Base-by-base conservation (phyloP, 2,797 vertebrate species). In the Rhinichthys osculus region DNA sequence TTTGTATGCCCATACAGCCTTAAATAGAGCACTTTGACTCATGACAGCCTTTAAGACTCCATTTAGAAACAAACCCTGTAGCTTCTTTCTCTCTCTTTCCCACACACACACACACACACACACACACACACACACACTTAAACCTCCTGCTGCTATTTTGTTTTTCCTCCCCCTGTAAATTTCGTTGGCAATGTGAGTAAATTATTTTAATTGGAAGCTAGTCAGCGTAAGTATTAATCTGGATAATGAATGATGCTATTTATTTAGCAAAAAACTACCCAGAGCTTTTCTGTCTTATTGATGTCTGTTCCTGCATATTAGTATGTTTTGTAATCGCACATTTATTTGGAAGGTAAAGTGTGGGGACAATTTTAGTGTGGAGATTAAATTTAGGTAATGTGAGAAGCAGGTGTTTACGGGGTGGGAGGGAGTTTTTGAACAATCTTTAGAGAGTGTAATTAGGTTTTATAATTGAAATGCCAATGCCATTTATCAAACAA, bases 21-120 rank as follows among this genome's bases (percentile, higher is more conserved):
- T 93, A 94, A 94, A 95, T 94, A 95, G 93, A 95, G 93, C 93
- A 94, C 93, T 95, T 93, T 94, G 94, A 95, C 93, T 95, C 93
- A 93, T 94, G 92, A 89, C 90, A 84, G 76, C 85, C 86, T 82
- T 57, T 87, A 89, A 92, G 92, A 94, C 91, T 92, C 91, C 92
- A 91, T 38, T 89, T 88, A 93, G 93, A 90, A 92, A 87, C 88
- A 91, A 92, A 92, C 92, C 93, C 92, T 90, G 90, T 77, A 71
- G 71, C 80, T 66, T 50, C 84, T 92, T 89, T 88, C 88, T 91
- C 89, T 74, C 88, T 64, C 80, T 81, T 77, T 54, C 86, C 86
- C 62, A 30, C 84, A 73, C 88, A 80, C 78, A 78, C 77, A 86
- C 88, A 85, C 82, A 82, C 76, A n/a, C n/a, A n/a, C n/a, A n/a